Percentiles rank a stretch among this genome's conserved stretches.
phyloP scores from a whole-genome alignment of 2,113 vertebrate genomes.

The Oncorhynchus masou region DNA sequence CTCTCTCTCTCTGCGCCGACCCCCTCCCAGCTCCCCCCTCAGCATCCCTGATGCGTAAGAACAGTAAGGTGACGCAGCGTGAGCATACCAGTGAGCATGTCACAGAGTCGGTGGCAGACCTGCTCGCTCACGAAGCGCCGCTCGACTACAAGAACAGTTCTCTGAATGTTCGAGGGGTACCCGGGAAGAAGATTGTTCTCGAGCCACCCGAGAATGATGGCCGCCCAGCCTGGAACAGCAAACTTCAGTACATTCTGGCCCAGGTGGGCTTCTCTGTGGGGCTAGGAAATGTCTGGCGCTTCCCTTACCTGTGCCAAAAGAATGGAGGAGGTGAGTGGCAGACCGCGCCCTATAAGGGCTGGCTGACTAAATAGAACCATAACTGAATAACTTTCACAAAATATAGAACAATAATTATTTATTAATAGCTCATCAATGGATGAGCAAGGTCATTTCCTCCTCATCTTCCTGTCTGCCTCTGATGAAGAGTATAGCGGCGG shows the following conservation, averaged over 20 bases:
- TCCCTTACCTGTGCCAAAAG: constrained; percentile 98
- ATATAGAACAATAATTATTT: not conserved
- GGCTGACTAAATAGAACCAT: not conserved
- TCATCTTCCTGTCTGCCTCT: not conserved
- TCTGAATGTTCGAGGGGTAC: constrained; percentile 71
- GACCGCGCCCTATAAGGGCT: not conserved
- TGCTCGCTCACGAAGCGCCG: constrained; percentile 90
- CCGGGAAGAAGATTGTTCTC: constrained; percentile 78
- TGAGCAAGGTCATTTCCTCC: constrained; percentile 2
- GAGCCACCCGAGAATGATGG: constrained; percentile 84
- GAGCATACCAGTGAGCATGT: constrained; percentile 94
- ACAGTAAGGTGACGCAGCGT: constrained; percentile 86
- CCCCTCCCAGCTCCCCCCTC: constrained; percentile 21
- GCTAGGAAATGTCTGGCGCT: constrained; percentile 97
- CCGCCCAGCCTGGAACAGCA: constrained; percentile 96
- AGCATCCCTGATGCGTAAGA: constrained; percentile 68
- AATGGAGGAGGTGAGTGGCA: constrained; percentile 91
- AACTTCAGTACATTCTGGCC: constrained; percentile 96
- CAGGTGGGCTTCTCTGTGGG: constrained; percentile 98
- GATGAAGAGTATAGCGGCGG: not conserved
- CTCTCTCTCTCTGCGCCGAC: constrained; percentile 5
- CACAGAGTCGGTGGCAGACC: constrained; percentile 95
- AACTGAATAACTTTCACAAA: too few relatives aligned
- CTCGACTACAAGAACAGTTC: constrained; percentile 92
- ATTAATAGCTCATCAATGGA: not conserved